Evolutionary conservation across 2,113 vertebrate species (phyloP).

Genomic region (Campylomormyrus numenius): DNA sequence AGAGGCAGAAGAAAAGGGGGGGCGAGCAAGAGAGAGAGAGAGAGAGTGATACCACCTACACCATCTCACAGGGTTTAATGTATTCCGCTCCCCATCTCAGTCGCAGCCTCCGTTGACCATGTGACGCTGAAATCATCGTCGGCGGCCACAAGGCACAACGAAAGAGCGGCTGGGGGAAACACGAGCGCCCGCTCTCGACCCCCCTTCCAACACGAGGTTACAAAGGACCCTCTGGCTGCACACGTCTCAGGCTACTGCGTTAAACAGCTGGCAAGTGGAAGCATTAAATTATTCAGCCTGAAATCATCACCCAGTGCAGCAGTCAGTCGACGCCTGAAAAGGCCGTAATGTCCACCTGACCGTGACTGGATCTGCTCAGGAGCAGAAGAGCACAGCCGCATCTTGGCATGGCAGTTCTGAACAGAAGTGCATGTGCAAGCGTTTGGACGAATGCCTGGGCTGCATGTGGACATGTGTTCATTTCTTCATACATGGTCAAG

Average conservation of each 20-base stretch:
- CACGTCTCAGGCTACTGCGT: not conserved
- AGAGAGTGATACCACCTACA: conserved; percentile 49
- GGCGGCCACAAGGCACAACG: not conserved
- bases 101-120: not conserved
- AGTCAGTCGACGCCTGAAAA: not conserved
- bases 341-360: not conserved
- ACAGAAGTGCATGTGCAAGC: not conserved
- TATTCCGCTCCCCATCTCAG: conserved; percentile 48
- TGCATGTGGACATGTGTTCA: not conserved
- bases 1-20: conserved; percentile 20
- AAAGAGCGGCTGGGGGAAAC: not conserved
- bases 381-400: not conserved
- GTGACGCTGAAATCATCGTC: not conserved
- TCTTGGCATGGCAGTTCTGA: not conserved
- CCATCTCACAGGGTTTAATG: conserved; percentile 48
- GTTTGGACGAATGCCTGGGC: not conserved
- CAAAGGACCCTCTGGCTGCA: not conserved
- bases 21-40: conserved; percentile 31
- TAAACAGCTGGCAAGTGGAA: not conserved
- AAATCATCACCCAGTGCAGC: not conserved
- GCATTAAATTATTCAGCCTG: not conserved
- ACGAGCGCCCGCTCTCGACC: not conserved
- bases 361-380: not conserved
- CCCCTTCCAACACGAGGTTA: not conserved
- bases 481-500: not conserved